Conservation (phyloP, 1,140 invertebrate species). For the Hypothenemus hampei region DNA sequence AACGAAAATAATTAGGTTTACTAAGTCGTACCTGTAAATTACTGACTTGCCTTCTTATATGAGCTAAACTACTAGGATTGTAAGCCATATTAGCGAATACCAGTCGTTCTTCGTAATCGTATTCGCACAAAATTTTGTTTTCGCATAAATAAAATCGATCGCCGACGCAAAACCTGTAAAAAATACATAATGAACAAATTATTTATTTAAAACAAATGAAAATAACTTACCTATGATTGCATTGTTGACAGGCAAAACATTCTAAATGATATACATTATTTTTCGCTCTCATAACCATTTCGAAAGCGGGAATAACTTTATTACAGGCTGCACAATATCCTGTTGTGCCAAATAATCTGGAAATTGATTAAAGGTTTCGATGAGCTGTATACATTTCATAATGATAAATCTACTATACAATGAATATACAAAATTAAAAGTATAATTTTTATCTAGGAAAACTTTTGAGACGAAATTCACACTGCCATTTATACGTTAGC, state of each 20-base stretch:
- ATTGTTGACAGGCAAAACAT: conserved; percentile 94
- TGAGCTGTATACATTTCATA: too few relatives aligned
- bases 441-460: too few relatives aligned
- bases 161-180: conserved; percentile 87
- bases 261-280: conserved; percentile 94
- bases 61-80: conserved; percentile 79
- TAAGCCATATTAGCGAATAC: conserved; percentile 89
- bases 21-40: conserved; percentile 61
- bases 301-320: conserved; percentile 92
- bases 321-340: conserved; percentile 89
- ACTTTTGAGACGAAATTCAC: too few relatives aligned
- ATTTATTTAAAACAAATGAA: conserved; percentile 54
- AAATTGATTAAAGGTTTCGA: too few relatives aligned
- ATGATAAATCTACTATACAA: too few relatives aligned
- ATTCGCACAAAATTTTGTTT: conserved; percentile 96
- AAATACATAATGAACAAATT: background rate
- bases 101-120: conserved; percentile 91
- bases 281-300: conserved; percentile 95
- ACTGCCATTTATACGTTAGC: too few relatives aligned
- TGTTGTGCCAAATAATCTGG: conserved; percentile 85
- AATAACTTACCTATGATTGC: conserved; percentile 91
- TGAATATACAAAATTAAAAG: too few relatives aligned
- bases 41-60: conserved; percentile 81
- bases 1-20: background rate
- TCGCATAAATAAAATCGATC: conserved; percentile 95